Evolutionary conservation across 1,140 invertebrate genomes (phyloP).

Genomic region (Brachionus manjavacas): DNA sequence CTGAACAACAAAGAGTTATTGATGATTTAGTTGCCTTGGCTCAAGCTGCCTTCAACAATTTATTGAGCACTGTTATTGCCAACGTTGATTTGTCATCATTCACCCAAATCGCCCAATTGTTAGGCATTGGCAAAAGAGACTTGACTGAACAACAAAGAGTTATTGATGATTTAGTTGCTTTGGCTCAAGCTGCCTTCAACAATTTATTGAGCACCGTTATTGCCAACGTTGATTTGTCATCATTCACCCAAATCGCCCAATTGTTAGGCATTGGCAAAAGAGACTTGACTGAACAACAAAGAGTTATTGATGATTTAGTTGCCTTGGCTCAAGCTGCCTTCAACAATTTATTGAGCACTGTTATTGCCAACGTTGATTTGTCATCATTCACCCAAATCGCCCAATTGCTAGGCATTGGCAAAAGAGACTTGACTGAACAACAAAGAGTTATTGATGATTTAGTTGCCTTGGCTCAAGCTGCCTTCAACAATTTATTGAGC

Average conservation of each 20-base stretch:
- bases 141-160: not conserved
- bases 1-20: not conserved
- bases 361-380: conserved; percentile 19
- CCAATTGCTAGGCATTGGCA: not conserved
- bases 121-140: not conserved
- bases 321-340: not conserved
- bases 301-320: not conserved
- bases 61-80: not conserved
- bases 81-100: conserved; percentile 13
- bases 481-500: not conserved
- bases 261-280: not conserved
- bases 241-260: not conserved
- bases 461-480: not conserved
- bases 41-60: not conserved
- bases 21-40: not conserved
- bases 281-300: not conserved
- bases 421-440: not conserved
- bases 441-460: not conserved
- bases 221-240: conserved; percentile 24
- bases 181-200: not conserved
- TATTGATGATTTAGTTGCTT: not conserved
- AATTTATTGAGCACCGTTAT: not conserved
- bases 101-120: not conserved
- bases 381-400: not conserved
- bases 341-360: not conserved